phyloP scores from a whole-genome alignment of 2,888 invertebrate genomes.

The Trichogramma dendrolimi region DNA sequence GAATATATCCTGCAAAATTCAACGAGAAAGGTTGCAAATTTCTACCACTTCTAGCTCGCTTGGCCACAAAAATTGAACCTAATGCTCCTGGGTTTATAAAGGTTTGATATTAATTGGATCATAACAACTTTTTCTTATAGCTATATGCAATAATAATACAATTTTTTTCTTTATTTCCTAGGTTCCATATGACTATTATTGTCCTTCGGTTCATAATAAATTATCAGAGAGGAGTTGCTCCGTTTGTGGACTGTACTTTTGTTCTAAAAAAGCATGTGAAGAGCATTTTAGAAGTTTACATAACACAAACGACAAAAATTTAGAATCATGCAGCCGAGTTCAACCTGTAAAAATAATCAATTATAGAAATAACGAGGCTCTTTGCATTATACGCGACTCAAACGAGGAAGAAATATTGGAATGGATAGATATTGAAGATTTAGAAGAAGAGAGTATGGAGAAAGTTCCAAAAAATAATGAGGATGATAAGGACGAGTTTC shows the following conservation, averaged over 20 bases:
- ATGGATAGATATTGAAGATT: constrained; percentile 1
- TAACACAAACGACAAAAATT: neutral
- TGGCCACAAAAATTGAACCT: neutral
- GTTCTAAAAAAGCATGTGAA: neutral
- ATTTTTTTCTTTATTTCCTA: no score
- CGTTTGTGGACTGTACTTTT: neutral
- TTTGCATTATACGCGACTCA: neutral
- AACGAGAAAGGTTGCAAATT: neutral
- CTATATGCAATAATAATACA: neutral
- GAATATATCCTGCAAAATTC: neutral
- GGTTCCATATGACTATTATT: neutral
- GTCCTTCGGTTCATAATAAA: neutral
- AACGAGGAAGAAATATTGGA: neutral
- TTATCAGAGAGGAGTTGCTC: neutral
- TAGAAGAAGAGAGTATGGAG: neutral
- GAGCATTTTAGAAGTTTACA: neutral
- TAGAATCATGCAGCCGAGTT: neutral
- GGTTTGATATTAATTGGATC: neutral
- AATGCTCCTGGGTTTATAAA: neutral
- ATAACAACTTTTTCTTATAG: neutral
- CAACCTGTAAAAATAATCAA: neutral
- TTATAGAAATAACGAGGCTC: neutral
- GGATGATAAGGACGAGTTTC: neutral
- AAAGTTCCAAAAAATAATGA: neutral
- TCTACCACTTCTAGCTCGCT: neutral